phyloP scores from a whole-genome alignment of 2,888 invertebrate species.

The Drosophila pullipes region DNA sequence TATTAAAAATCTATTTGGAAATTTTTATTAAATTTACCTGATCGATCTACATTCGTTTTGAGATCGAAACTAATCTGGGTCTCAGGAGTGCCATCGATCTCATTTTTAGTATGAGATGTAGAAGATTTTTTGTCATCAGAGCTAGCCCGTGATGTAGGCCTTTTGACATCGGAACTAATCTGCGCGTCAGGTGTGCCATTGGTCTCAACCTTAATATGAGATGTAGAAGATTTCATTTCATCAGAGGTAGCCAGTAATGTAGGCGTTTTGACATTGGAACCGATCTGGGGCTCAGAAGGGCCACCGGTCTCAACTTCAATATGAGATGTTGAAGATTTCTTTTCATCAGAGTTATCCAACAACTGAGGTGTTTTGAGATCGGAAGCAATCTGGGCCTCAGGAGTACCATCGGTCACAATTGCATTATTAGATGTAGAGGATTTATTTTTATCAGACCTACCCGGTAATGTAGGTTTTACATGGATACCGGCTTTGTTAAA shows the following conservation, averaged over 20 bases:
- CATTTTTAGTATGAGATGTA: background rate
- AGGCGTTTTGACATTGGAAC: background rate
- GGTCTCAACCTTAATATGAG: background rate
- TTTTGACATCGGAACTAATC: background rate
- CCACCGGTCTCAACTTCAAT: background rate
- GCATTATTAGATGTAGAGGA: background rate
- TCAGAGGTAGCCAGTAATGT: background rate
- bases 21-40: background rate
- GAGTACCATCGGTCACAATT: background rate
- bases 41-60: background rate
- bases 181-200: background rate
- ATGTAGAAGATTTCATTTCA: background rate
- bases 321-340: background rate
- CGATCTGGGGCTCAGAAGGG: background rate
- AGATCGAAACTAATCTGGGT: background rate
- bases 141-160: background rate
- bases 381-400: background rate
- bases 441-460: background rate
- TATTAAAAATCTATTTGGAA: background rate
- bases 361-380: background rate
- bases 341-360: background rate
- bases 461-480: background rate
- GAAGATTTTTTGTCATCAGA: background rate
- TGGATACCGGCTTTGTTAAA: background rate
- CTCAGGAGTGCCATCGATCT: background rate